Conservation (phyloP, 2,888 invertebrate genomes). For the Ochropleura plecta region DNA sequence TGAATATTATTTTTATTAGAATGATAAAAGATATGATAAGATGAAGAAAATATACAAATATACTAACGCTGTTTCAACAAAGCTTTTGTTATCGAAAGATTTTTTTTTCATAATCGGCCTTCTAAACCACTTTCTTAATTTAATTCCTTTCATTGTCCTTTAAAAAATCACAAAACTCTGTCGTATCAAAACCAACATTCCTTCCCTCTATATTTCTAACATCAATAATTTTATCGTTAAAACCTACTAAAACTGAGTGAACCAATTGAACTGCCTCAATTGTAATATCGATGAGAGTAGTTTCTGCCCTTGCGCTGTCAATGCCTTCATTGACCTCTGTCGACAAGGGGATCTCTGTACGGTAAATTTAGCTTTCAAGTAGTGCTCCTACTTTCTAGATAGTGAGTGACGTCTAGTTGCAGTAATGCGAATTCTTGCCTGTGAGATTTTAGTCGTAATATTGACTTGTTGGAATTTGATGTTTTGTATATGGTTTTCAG, state of each 20-base stretch:
- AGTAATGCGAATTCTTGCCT: constrained; percentile 53
- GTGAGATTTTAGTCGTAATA: background rate
- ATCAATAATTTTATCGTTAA: constrained; percentile 3
- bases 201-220: background rate
- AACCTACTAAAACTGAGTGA: constrained; percentile 18
- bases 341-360: constrained; percentile 63
- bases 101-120: background rate
- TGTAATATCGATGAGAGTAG: constrained; percentile 49
- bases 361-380: constrained; percentile 71
- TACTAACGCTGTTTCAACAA: background rate
- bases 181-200: background rate
- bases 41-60: too few species aligned
- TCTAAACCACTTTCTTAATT: background rate
- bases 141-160: background rate
- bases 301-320: constrained; percentile 75
- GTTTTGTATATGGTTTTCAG: background rate
- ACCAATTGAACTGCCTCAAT: constrained; percentile 56
- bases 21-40: too few species aligned
- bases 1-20: background rate
- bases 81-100: background rate
- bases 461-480: background rate
- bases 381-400: constrained; percentile 67
- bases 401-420: constrained; percentile 58
- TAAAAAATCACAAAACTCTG: background rate
- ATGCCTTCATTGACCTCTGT: constrained; percentile 77